These are phyloP conservation scores for Ptychodera flava DNA, from an alignment of 35 echinoderm and acorn worm species.

Conservation along the genomic window DNA sequence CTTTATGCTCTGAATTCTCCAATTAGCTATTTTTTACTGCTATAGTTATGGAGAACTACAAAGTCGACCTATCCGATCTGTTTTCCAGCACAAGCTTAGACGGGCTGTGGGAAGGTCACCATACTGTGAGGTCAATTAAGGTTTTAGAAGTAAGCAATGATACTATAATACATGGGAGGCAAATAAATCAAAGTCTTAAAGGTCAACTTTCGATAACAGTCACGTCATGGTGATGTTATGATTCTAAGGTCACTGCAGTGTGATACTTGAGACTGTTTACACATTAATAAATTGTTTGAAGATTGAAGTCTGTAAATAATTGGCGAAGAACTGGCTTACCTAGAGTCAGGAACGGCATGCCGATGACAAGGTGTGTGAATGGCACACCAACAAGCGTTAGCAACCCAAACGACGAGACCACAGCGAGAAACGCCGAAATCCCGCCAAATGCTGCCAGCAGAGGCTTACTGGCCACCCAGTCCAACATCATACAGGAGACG, in stretches of 20 bases:
- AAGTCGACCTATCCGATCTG: too few species aligned
- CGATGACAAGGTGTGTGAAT: constrained; percentile 59
- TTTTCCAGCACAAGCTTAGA: too few species aligned
- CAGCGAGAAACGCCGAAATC: constrained; percentile 47
- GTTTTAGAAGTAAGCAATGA: too few species aligned
- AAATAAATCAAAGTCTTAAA: too few species aligned
- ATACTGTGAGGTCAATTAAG: too few species aligned
- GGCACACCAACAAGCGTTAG: constrained; percentile 40
- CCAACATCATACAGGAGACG: constrained; percentile 44
- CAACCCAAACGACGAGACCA: constrained; percentile 59
- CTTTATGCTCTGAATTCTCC: too few species aligned
- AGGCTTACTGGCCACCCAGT: constrained; percentile 72
- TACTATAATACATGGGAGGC: too few species aligned
- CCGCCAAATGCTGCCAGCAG: constrained; percentile 53
- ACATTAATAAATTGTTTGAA: constrained; percentile 53
- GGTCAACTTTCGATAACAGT: too few species aligned
- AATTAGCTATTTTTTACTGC: too few species aligned
- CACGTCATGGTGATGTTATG: constrained; percentile 65
- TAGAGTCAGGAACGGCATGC: constrained; percentile 79
- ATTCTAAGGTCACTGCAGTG: constrained; percentile 55
- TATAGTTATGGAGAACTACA: too few species aligned
- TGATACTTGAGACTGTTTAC: constrained; percentile 47
- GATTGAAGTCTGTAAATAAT: constrained; percentile 42
- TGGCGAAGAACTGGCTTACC: constrained; percentile 47
- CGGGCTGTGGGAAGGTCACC: too few species aligned